phyloP scores from a whole-genome alignment of 2,888 invertebrate species.

The Steromphala cineraria region DNA sequence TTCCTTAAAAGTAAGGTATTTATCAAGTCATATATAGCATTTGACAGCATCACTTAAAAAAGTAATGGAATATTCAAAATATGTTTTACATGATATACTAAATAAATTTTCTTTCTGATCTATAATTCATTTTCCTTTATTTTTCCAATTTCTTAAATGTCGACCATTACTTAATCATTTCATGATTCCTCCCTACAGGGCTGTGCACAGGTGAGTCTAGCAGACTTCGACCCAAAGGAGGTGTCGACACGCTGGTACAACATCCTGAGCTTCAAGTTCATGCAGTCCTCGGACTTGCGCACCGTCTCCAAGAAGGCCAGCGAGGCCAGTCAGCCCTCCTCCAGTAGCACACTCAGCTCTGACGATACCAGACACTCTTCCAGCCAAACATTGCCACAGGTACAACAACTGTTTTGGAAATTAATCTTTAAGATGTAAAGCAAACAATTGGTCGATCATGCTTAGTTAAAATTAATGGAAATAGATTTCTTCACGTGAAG shows the following conservation, averaged over 20 bases:
- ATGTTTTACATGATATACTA: too few relatives aligned
- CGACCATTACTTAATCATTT: neutral
- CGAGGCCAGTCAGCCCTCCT: constrained; percentile 17
- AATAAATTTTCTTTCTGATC: too few relatives aligned
- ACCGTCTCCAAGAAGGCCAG: neutral
- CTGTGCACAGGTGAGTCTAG: constrained; percentile 95
- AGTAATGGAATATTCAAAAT: too few relatives aligned
- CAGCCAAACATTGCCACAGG: neutral
- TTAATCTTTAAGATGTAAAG: too few relatives aligned
- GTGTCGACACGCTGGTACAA: constrained; percentile 95
- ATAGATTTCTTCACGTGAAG: too few relatives aligned
- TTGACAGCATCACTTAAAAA: too few relatives aligned
- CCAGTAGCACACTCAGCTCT: constrained; percentile 4
- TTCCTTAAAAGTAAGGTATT: too few relatives aligned
- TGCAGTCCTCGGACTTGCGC: constrained; percentile 79
- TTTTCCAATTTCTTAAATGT: neutral
- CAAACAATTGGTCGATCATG: too few relatives aligned
- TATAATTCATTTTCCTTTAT: neutral
- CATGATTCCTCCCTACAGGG: constrained; percentile 80
- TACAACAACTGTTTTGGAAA: too few relatives aligned
- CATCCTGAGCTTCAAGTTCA: constrained; percentile 88
- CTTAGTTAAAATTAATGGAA: too few relatives aligned
- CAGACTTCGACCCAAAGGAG: constrained; percentile 91
- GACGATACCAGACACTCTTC: neutral
- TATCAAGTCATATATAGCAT: too few relatives aligned